Base-by-base conservation (phyloP, 2,888 invertebrate genomes). In the Ophion slaviceki region DNA sequence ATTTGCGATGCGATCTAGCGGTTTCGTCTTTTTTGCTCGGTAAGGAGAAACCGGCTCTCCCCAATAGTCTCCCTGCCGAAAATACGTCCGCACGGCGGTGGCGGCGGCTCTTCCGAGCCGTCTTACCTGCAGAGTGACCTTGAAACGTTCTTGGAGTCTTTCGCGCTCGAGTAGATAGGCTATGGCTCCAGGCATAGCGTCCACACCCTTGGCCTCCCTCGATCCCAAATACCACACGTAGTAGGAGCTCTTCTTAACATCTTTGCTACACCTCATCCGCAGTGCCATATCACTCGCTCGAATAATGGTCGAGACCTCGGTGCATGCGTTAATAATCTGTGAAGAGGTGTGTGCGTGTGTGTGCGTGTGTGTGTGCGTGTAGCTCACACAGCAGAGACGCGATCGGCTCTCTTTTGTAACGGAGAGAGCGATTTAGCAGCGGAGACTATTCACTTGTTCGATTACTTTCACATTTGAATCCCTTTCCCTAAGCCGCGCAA, bases 171-270 rank as follows among this genome's bases (percentile, higher is more conserved):
- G 96, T 87, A 99, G 95, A 92, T 97, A 96, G 89, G 97, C 96
- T 89, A 98, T 96, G 83, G 98, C 98, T 14, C 98, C 97, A 83
- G 97, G 95, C 80, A 98, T 97, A 91, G 96, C 98, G 92, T 98
- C 97, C 90, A 97, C 96, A 47, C 99, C 99, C 90, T 97, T 96
- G 82, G 98, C 97, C 95, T 99, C 99, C 95, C 98, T 97, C 90
- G 99, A 99, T 32, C 99, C 99, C 91, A 99, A 96, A 95, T 99
- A 98, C 97, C 98, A 98, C 87, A 98, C 98, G 95, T 98, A 98
- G 95, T 98, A 98, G 59, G 97, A 97, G 84, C 97, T 97, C 93
- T 98, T 98, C 95, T 98, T 98, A 91, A 98, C 97, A 94, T 98
- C 98, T 94, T 97, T 97, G 90, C 93, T 92, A 92, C 93, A 92